A percentile compares a stretch with the other conserved stretches of the same genome.
phyloP scores from a whole-genome alignment of 2,113 vertebrate species.

The Progne subis region DNA sequence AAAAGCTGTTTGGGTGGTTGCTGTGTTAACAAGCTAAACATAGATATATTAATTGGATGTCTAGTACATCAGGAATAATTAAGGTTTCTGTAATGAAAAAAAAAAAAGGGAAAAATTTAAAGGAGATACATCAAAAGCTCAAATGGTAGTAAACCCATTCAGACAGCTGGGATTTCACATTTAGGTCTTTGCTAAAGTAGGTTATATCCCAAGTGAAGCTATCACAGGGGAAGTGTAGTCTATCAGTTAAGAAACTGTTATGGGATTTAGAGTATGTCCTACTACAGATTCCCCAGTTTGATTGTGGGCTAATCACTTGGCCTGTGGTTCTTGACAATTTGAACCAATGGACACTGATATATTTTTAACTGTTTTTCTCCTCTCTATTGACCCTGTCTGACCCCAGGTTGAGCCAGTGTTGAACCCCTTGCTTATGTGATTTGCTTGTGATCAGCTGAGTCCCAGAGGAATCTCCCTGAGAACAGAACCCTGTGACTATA shows the following conservation, averaged over 20 bases:
- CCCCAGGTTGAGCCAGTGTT: neutral
- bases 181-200: neutral
- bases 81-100: neutral
- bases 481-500: neutral
- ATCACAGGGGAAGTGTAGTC: rapidly evolving
- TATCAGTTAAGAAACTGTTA: neutral
- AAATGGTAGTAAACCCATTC: neutral
- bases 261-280: rapidly evolving
- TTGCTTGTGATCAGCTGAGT: neutral
- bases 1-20: neutral
- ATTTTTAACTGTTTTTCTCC: neutral
- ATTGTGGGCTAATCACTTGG: neutral
- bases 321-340: neutral
- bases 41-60: neutral
- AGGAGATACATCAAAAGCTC: neutral
- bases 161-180: neutral
- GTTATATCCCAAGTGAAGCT: neutral
- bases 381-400: neutral
- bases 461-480: neutral
- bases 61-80: neutral
- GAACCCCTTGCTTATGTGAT: neutral
- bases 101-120: neutral
- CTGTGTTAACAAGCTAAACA: constrained; percentile 21
- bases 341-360: neutral
- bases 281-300: neutral